Evolutionary conservation across 2,888 invertebrate genomes (phyloP).

Genomic region (Ichneumon xanthorius): DNA sequence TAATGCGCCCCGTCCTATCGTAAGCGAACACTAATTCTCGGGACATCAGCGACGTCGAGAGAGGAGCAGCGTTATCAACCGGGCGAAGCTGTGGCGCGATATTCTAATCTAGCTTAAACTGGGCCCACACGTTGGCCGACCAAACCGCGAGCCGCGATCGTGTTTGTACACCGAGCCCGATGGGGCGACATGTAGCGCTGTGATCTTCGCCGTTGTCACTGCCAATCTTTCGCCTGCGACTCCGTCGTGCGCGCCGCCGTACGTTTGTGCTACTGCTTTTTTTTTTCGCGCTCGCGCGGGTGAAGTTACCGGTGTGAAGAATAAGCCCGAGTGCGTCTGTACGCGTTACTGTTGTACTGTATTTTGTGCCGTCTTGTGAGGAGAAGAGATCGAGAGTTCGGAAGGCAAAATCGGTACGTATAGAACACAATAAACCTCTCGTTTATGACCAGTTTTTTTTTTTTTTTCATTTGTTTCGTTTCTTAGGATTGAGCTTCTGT

Average conservation of each 20-base stretch:
- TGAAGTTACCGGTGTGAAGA: conserved; percentile 29
- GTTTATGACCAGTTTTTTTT: not conserved
- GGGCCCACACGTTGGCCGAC: conserved; percentile 4
- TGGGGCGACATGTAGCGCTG: not conserved
- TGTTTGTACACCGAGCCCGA: not conserved
- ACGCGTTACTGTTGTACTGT: not conserved
- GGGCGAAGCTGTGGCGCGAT: not conserved
- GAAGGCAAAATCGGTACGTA: not conserved
- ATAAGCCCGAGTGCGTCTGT: not conserved
- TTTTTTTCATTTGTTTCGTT: no score
- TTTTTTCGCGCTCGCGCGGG: conserved; percentile 1
- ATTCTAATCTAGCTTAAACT: conserved; percentile 45
- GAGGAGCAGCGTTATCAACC: conserved; percentile 16
- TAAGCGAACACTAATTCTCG: conserved; percentile 25
- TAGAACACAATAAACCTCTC: not conserved
- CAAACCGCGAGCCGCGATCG: not conserved
- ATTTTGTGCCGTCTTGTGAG: not conserved
- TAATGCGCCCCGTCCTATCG: not conserved
- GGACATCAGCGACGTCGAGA: conserved; percentile 14
- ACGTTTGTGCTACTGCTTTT: not conserved
- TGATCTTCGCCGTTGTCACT: conserved; percentile 19
- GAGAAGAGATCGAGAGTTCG: not conserved
- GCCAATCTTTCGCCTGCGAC: conserved; percentile 17
- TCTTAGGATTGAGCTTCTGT: no score
- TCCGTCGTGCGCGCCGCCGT: conserved; percentile 5